phyloP scores from a whole-genome alignment of 2,797 vertebrate genomes.

The Eulemur mongoz region DNA sequence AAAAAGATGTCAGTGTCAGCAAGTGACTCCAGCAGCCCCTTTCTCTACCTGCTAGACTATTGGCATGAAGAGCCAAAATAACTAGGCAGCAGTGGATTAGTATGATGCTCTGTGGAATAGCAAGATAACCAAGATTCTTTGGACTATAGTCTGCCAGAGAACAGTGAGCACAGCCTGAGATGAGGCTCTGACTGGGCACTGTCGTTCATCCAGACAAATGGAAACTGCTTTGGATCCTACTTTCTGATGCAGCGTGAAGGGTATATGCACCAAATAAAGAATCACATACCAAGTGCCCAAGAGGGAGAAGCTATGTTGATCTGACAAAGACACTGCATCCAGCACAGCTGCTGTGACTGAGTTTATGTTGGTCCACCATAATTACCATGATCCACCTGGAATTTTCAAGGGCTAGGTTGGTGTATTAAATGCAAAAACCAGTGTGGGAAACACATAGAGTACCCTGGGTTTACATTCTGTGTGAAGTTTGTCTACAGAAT shows the following conservation, averaged over 20 bases:
- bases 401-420: background rate
- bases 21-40: background rate
- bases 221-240: background rate
- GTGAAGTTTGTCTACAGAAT: background rate
- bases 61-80: background rate
- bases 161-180: background rate
- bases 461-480: background rate
- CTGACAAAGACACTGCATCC: background rate
- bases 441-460: background rate
- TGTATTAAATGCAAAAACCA: background rate
- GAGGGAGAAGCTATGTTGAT: background rate
- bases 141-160: background rate
- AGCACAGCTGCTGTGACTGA: background rate
- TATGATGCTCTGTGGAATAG: background rate
- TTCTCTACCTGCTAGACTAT: background rate
- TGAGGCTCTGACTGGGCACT: background rate
- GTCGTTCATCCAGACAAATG: background rate
- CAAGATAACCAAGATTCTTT: background rate
- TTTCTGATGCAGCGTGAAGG: background rate
- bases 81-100: background rate
- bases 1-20: background rate
- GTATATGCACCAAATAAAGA: background rate
- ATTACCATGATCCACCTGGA: background rate
- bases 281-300: background rate
- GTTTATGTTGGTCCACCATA: background rate